Evolutionary conservation across 2,797 vertebrate genomes (phyloP), one percentile per base, ranked within the genome.

Genomic region (Uromys caudimaculatus): DNA sequence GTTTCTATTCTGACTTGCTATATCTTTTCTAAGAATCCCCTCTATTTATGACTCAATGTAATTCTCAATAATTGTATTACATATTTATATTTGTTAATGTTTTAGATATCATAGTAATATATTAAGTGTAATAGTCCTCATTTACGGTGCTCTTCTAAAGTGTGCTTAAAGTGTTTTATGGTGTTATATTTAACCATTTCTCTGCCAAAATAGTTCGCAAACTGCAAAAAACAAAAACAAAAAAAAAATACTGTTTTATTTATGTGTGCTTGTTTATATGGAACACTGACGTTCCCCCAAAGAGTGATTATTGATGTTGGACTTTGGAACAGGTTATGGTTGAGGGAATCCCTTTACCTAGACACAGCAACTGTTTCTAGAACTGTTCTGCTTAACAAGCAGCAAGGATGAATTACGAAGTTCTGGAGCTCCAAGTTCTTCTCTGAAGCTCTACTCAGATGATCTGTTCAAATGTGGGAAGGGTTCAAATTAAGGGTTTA

Each of bases 151-250:
- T 94, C 79, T 90, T 77, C 79, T 84, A 47, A 90, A 77, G 69
- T 90, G 69, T 94, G 79, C 85, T 91, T 95, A 54, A 87, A 44
- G 64, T 87, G 47, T 95, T 91, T 81, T 62, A 91, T 81, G 64
- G 64, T 91, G 75, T 87, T 91, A 81, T 5, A 87, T 87, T 95
- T 81, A 73, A 81, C 35, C 85, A 81, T 79, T 35, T 94, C 17
- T 60, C 41, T 87, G 44, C 14, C 44, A 81, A 75, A 87, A 91
- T 91, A 81, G 75, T 76, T 86, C 41, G 23, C 75, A 81, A 92
- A 58, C 41, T 50, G 60, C 60, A 44, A 78, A 56, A 79, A 64
- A 60, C 35, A 24, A n/a, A 75, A 83, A 52, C 11, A 77, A 14
- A 73, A 54, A 38, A 81, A 83, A 83, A 84, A 7, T 9, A 29